phyloP scores from a whole-genome alignment of 2,888 invertebrate species.

The Pterostichus madidus region DNA sequence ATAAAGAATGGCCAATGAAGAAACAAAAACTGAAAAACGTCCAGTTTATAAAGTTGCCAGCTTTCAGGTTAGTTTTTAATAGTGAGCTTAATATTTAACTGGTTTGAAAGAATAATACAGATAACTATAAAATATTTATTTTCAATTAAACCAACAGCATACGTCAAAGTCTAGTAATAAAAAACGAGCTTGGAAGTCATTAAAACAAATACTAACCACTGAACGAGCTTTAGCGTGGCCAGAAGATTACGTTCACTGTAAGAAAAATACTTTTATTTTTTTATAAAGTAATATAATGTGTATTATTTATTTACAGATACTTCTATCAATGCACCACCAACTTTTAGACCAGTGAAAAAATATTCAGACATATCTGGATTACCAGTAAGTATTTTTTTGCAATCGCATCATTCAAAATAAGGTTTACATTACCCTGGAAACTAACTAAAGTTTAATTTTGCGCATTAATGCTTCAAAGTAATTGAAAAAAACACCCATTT shows the following conservation, averaged over 20 bases:
- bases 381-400: conserved; percentile 78
- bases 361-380: conserved; percentile 96
- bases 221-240: conserved; percentile 90
- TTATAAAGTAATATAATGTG: conserved; percentile 18
- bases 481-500: no score
- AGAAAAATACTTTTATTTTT: conserved; percentile 71
- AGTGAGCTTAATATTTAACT: no score
- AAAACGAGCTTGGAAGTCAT: conserved; percentile 91
- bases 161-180: conserved; percentile 82
- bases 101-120: neutral
- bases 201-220: conserved; percentile 92
- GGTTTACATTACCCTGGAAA: no score
- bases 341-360: conserved; percentile 94
- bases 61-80: conserved; percentile 69
- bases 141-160: conserved; percentile 74
- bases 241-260: conserved; percentile 87
- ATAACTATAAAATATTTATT: neutral
- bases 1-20: conserved; percentile 70
- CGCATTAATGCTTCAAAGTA: no score
- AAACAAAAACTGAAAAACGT: conserved; percentile 72
- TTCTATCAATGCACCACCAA: conserved; percentile 93
- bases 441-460: no score
- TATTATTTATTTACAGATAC: conserved; percentile 82
- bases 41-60: conserved; percentile 75
- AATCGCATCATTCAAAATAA: no score